Conservation (phyloP, 1,140 invertebrate genomes). For the Heliconius eleuchia region DNA sequence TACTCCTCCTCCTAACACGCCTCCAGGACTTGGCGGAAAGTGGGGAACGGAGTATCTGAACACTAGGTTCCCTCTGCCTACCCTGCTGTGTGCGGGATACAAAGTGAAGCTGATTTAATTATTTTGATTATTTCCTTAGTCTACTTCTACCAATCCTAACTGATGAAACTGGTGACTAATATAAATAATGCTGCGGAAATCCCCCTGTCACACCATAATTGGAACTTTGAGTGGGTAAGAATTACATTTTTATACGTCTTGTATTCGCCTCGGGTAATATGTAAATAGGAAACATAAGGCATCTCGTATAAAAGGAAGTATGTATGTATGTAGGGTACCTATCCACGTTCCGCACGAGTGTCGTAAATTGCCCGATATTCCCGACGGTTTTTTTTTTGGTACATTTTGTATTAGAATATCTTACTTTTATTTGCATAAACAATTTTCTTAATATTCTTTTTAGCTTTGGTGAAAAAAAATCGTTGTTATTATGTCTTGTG, state of each 20-base stretch:
- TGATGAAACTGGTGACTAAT: not conserved
- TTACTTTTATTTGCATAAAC: constrained; percentile 3
- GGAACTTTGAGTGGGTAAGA: constrained; percentile 16
- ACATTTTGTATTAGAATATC: not conserved
- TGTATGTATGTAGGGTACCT: not conserved
- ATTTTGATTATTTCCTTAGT: no score
- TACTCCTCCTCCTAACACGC: no score
- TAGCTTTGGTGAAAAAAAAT: not conserved
- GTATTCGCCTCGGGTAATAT: constrained; percentile 17
- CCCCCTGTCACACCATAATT: not conserved
- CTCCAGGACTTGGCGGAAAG: no score
- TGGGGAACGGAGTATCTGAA: no score
- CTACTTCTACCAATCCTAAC: not conserved
- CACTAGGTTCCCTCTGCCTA: no score
- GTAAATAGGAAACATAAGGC: constrained; percentile 16
- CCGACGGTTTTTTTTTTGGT: constrained; percentile 5
- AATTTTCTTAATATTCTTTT: not conserved
- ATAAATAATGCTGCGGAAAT: not conserved
- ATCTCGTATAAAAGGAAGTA: not conserved
- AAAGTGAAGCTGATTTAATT: not conserved
- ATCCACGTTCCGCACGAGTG: not conserved
- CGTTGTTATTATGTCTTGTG: not conserved
- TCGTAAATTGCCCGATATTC: constrained; percentile 20
- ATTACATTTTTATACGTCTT: constrained; percentile 15
- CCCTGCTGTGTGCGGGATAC: no score